phyloP scores from a whole-genome alignment of 2,797 vertebrate species.

The Trematomus bernacchii region DNA sequence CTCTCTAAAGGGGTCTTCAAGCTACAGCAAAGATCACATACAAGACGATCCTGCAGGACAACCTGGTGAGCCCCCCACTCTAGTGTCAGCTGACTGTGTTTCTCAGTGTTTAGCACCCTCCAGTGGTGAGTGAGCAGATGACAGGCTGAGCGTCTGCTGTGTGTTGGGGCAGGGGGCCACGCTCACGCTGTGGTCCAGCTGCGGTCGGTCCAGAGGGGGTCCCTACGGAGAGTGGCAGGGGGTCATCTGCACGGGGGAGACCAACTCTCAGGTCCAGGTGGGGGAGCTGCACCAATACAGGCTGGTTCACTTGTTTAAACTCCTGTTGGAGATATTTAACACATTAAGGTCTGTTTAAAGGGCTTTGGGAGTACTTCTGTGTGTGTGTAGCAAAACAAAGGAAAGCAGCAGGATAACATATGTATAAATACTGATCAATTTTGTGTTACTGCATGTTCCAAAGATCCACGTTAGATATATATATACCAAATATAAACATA shows the following conservation, averaged over 20 bases:
- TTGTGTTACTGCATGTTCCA: too few relatives aligned
- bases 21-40: slow-evolving; percentile 92
- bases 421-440: too few relatives aligned
- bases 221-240: slow-evolving; percentile 96
- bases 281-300: background rate
- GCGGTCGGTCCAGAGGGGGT: slow-evolving; percentile 92
- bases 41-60: slow-evolving; percentile 89
- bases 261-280: slow-evolving; percentile 94
- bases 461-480: too few relatives aligned
- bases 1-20: slow-evolving; percentile 86
- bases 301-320: background rate
- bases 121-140: slow-evolving; percentile 50
- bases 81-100: slow-evolving; percentile 22
- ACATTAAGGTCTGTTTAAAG: too few relatives aligned
- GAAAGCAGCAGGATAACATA: too few relatives aligned
- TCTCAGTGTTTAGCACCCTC: slow-evolving; percentile 36
- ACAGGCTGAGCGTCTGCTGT: slow-evolving; percentile 60
- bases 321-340: background rate
- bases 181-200: slow-evolving; percentile 95
- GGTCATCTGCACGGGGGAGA: slow-evolving; percentile 94
- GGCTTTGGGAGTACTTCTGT: too few relatives aligned
- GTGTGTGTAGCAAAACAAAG: too few relatives aligned
- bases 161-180: slow-evolving; percentile 89
- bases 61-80: slow-evolving; percentile 83
- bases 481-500: too few relatives aligned